A percentile compares a stretch with the other conserved stretches of the same genome.
These are phyloP conservation scores for Eudasyphora cyanicolor DNA, from an alignment of 2,888 invertebrate genomes.

Conservation along the genomic window DNA sequence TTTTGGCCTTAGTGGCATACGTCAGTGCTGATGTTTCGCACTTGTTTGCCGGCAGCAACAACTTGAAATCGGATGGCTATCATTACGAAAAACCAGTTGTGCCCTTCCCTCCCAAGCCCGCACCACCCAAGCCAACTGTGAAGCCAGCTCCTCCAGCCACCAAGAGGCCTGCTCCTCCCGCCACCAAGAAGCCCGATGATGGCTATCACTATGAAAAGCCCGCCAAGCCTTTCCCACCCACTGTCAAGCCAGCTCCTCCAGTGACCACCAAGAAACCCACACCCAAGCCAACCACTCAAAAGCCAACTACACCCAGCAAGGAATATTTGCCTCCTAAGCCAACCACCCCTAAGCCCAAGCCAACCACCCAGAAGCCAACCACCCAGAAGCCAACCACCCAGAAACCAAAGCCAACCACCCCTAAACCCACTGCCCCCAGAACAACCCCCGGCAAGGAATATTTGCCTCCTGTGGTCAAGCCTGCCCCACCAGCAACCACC, in stretches of 20 bases:
- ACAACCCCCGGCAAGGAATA: neutral
- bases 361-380: slow-evolving; percentile 39
- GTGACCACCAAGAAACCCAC: slow-evolving; percentile 25
- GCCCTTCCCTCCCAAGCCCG: slow-evolving; percentile 62
- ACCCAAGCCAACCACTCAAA: slow-evolving; percentile 34
- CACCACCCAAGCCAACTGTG: slow-evolving; percentile 15
- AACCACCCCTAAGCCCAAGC: slow-evolving; percentile 16
- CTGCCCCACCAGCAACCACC: neutral
- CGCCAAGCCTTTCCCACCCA: slow-evolving; percentile 64
- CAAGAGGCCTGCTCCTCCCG: slow-evolving; percentile 27
- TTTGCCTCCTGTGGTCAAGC: slow-evolving; percentile 47
- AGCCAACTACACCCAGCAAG: slow-evolving; percentile 57
- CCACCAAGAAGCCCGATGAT: slow-evolving; percentile 66
- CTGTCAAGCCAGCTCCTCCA: slow-evolving; percentile 21
- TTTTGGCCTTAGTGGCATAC: slow-evolving; percentile 74
- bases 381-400: slow-evolving; percentile 57
- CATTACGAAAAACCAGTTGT: slow-evolving; percentile 72
- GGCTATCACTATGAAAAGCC: slow-evolving; percentile 73
- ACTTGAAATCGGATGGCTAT: slow-evolving; percentile 75
- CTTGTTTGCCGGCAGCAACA: slow-evolving; percentile 74
- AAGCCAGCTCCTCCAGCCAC: slow-evolving; percentile 36
- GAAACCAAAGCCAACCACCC: slow-evolving; percentile 29
- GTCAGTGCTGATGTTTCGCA: slow-evolving; percentile 76
- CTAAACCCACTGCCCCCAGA: neutral
- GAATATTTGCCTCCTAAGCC: slow-evolving; percentile 65